A percentile compares a stretch with the other conserved stretches of the same genome.
These are phyloP conservation scores for Lumbricus terrestris DNA, from an alignment of 2,888 invertebrate genomes.

Conservation along the genomic window DNA sequence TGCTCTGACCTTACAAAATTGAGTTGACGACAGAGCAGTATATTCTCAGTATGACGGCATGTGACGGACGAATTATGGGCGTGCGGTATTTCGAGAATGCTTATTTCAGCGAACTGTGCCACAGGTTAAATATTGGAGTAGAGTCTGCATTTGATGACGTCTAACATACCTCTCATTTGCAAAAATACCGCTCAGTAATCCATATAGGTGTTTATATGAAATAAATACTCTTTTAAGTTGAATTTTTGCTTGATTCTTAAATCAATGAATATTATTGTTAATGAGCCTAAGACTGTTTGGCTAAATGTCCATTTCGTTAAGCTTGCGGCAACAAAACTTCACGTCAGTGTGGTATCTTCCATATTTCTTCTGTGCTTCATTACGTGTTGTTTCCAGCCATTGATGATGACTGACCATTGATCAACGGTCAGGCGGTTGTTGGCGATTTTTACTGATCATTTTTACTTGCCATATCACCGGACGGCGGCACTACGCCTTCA, in stretches of 20 bases:
- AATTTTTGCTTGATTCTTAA: background rate
- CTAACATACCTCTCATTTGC: background rate
- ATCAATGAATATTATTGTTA: background rate
- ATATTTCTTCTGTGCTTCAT: background rate
- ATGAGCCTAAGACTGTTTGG: background rate
- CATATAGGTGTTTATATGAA: background rate
- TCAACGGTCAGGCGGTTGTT: background rate
- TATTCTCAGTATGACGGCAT: too few species aligned
- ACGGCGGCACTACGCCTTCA: background rate
- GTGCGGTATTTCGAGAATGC: background rate
- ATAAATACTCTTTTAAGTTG: background rate
- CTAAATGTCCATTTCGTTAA: too few species aligned
- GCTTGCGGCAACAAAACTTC: background rate
- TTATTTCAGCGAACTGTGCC: background rate
- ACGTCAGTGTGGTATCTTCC: background rate
- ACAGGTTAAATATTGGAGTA: background rate
- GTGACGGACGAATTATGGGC: background rate
- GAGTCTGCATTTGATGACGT: background rate
- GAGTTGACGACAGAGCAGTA: too few species aligned
- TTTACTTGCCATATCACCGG: background rate
- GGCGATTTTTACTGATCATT: background rate
- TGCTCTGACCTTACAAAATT: too few species aligned
- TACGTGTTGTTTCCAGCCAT: slow-evolving; percentile 3
- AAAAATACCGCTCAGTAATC: background rate
- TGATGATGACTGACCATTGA: slow-evolving; percentile 3